Percentiles rank a stretch among this genome's conserved stretches.
phyloP scores from a whole-genome alignment of 1,140 invertebrate species.

The Trichonephila clavata region DNA sequence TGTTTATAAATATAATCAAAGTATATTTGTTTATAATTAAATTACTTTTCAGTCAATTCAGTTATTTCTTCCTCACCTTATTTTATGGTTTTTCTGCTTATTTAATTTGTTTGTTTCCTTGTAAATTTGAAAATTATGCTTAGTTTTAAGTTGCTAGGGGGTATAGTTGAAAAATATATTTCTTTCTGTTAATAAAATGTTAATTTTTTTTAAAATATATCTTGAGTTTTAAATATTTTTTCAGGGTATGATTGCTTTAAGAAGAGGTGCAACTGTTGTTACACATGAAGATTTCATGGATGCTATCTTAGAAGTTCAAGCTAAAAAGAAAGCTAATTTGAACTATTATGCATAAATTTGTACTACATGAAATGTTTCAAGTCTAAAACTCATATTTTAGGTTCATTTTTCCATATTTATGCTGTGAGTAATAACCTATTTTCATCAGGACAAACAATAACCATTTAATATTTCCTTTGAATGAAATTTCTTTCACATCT shows the following conservation, averaged over 20 bases:
- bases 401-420: neutral
- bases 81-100: too few relatives aligned
- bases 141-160: too few relatives aligned
- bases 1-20: too few relatives aligned
- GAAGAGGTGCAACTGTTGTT: constrained; percentile 94
- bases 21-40: too few relatives aligned
- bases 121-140: too few relatives aligned
- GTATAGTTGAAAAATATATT: too few relatives aligned
- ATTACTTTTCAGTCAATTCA: too few relatives aligned
- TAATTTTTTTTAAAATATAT: constrained; percentile 69
- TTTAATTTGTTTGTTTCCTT: too few relatives aligned
- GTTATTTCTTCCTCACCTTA: too few relatives aligned
- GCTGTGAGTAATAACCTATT: neutral
- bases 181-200: neutral
- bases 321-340: constrained; percentile 99
- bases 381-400: neutral
- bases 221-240: constrained; percentile 81
- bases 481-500: too few relatives aligned
- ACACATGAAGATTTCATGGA: constrained; percentile 99
- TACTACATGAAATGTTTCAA: neutral
- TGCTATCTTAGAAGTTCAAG: constrained; percentile 99
- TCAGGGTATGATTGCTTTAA: constrained; percentile 97
- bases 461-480: too few relatives aligned
- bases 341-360: constrained; percentile 97
- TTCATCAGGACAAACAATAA: neutral